Evolutionary conservation across 2,888 invertebrate species (phyloP).

Genomic region (Eucera pruinosa): DNA sequence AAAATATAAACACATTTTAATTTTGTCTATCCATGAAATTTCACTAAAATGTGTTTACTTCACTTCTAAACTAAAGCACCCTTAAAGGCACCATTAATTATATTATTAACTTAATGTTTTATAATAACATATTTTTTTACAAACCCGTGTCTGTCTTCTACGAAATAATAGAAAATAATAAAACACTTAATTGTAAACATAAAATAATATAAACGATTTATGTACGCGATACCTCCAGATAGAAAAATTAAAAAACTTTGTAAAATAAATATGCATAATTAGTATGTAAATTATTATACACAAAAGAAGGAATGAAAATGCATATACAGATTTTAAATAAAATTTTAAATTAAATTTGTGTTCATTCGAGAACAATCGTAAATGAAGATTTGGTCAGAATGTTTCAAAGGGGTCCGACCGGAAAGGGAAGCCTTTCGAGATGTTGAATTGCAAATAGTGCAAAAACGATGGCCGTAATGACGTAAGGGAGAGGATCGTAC

Average conservation of each 20-base stretch:
- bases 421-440: slow-evolving; percentile 33
- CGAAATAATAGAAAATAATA: background rate
- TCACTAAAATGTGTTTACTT: no score
- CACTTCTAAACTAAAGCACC: no score
- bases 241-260: no score
- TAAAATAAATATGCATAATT: background rate
- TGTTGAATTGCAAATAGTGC: slow-evolving; percentile 49
- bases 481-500: slow-evolving; percentile 4
- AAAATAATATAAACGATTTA: background rate
- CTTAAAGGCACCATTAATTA: no score
- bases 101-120: no score
- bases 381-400: slow-evolving; percentile 33
- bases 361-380: slow-evolving; percentile 16
- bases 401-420: slow-evolving; percentile 4
- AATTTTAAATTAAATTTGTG: background rate
- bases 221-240: background rate
- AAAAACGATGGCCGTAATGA: slow-evolving; percentile 30
- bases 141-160: no score
- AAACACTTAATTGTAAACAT: background rate
- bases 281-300: background rate
- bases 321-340: no score
- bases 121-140: no score
- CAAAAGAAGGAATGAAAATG: background rate
- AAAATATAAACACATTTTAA: no score
- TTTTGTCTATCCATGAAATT: no score